Conservation (phyloP, 30 jellyfish, hydroid and myxozoan species). For the Sanderia malayensis region DNA sequence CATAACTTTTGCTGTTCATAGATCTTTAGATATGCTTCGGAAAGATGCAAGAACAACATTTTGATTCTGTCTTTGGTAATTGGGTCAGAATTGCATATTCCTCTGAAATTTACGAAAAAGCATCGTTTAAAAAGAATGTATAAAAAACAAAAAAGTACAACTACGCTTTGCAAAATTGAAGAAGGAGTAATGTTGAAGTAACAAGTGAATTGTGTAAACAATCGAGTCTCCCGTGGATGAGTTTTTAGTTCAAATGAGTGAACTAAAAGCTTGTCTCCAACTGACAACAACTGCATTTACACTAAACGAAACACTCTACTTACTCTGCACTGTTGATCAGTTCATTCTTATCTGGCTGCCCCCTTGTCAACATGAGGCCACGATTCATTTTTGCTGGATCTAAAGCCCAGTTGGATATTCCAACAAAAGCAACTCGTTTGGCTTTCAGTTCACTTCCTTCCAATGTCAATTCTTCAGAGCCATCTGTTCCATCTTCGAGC, state of each 20-base stretch:
- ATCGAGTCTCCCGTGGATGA: too few relatives aligned
- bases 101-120: slow-evolving; percentile 21
- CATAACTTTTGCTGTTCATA: slow-evolving; percentile 55
- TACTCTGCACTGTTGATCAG: slow-evolving; percentile 71
- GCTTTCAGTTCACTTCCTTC: slow-evolving; percentile 47
- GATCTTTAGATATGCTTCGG: slow-evolving; percentile 44
- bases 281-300: too few relatives aligned
- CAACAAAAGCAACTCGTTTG: slow-evolving; percentile 75
- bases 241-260: too few relatives aligned
- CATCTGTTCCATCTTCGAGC: slow-evolving; percentile 89
- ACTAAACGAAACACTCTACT: background rate
- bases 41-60: slow-evolving; percentile 39
- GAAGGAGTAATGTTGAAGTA: too few relatives aligned
- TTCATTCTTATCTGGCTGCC: slow-evolving; percentile 61
- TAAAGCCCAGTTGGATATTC: slow-evolving; percentile 76
- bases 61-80: slow-evolving; percentile 14
- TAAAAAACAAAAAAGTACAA: too few relatives aligned
- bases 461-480: slow-evolving; percentile 73
- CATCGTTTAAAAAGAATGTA: too few relatives aligned
- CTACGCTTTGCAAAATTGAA: too few relatives aligned
- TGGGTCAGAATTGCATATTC: slow-evolving; percentile 48
- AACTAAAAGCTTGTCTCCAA: too few relatives aligned
- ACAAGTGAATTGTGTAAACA: too few relatives aligned
- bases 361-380: slow-evolving; percentile 69
- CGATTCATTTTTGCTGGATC: slow-evolving; percentile 87